phyloP scores from a whole-genome alignment of 1,140 invertebrate genomes.

The Meloidogyne exigua region DNA sequence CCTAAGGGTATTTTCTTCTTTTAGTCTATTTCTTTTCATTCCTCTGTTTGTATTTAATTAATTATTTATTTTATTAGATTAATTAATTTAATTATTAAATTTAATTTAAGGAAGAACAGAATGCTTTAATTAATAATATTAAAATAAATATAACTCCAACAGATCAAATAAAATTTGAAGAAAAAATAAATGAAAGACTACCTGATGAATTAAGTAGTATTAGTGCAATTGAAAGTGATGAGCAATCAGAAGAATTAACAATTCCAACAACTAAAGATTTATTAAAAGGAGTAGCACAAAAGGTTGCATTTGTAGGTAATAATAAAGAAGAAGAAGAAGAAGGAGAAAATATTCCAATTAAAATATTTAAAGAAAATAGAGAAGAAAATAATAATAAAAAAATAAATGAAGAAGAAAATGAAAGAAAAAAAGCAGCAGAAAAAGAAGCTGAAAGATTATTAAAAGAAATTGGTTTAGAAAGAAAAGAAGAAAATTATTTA shows the following conservation, averaged over 20 bases:
- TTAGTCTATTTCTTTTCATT: too few relatives aligned
- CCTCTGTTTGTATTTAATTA: too few relatives aligned
- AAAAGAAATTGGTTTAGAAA: neutral
- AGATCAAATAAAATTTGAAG: neutral
- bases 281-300: neutral
- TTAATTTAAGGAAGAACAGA: neutral
- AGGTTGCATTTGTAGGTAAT: neutral
- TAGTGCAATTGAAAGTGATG: neutral
- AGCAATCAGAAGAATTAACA: neutral
- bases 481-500: neutral
- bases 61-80: too few relatives aligned
- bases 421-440: neutral
- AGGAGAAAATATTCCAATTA: neutral
- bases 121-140: neutral
- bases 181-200: neutral
- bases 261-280: conserved; percentile 5
- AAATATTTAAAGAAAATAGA: conserved; percentile 7
- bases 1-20: too few relatives aligned
- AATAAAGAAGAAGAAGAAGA: neutral
- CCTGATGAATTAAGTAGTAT: conserved; percentile 1
- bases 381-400: neutral
- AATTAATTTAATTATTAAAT: too few relatives aligned
- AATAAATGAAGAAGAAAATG: neutral
- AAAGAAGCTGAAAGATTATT: neutral
- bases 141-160: neutral